Evolutionary conservation across 2,797 vertebrate species (phyloP).

Genomic region (Acipenser ruthenus): DNA sequence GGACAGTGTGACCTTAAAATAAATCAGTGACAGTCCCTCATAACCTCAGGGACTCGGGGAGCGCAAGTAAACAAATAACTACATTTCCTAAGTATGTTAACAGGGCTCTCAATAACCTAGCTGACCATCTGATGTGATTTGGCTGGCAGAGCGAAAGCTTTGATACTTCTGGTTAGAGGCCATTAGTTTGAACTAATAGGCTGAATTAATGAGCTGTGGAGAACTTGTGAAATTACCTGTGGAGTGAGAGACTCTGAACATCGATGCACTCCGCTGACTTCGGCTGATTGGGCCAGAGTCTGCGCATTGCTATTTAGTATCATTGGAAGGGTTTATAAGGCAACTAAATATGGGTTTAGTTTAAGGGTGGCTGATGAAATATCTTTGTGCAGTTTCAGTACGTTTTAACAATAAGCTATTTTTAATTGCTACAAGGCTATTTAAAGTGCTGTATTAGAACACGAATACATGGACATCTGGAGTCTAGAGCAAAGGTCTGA

Average conservation of each 20-base stretch:
- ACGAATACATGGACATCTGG: too few species aligned
- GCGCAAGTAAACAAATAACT: background rate
- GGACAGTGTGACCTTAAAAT: background rate
- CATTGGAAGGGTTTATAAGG: background rate
- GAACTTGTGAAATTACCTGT: slow-evolving; percentile 9
- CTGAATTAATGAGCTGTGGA: slow-evolving; percentile 12
- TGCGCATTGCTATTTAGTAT: slow-evolving; percentile 12
- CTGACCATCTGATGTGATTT: slow-evolving; percentile 2
- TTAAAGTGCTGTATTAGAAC: too few species aligned
- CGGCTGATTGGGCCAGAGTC: background rate
- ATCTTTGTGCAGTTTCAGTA: background rate
- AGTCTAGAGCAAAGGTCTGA: too few species aligned
- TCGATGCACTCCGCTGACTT: slow-evolving; percentile 3
- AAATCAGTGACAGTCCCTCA: background rate
- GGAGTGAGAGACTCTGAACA: background rate
- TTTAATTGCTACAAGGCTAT: background rate
- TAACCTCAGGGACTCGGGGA: background rate
- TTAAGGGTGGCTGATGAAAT: background rate
- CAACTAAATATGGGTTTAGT: background rate
- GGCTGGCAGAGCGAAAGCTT: background rate
- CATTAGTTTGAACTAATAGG: slow-evolving; percentile 11
- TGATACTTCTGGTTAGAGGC: background rate
- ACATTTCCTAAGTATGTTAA: background rate
- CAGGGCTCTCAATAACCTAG: background rate
- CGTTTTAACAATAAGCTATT: background rate